Evolutionary conservation across 2,797 vertebrate genomes (phyloP), one percentile per base, ranked within the genome.

Genomic region (Lepilemur septentrionalis): DNA sequence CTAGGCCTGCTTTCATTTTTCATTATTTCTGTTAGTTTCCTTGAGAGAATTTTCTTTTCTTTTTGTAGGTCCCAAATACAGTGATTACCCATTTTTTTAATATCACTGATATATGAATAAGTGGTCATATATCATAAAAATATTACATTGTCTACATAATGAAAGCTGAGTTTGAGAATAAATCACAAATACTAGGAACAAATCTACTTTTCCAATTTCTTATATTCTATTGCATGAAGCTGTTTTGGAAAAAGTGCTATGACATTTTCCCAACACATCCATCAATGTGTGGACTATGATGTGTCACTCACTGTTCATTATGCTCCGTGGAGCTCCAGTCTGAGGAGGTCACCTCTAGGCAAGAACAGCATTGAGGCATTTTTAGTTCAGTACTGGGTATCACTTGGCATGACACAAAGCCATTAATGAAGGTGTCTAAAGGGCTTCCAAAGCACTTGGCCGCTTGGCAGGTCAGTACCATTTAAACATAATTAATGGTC

Each of bases 161-260:
- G 35, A 88, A 95, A 92, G 32, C 48, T 92, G 20, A 75, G 9
- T 85, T 75, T 95, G 28, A 76, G 38, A 59, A 81, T 80, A 95
- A 75, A 87, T 89, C 32, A 83, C 18, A 83, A 82, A 50, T 85
- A 81, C 50, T 87, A 91, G 59, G 43, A 89, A 81, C 13, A 79
- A n/a, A 82, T 92, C 12, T 72, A 14, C 17, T 73, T 95, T 88
- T 91, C 43, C 52, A 63, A 88, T 93, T 88, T 96, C 57, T 87
- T 57, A 30, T 69, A 57, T 78, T 93, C 17, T 76, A 76, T 70
- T 96, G 61, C 41, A 38, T 57, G 30, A 85, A 83, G 32, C 35
- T 69, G 0, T 79, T 89, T 89, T 94, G 35, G 41, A 61, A 89
- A 70, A 94, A 69, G 35, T 41, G 7, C 30, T 35, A 38, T 65